Conservation (phyloP, 2,113 vertebrate genomes). For the Pollachius pollachius region DNA sequence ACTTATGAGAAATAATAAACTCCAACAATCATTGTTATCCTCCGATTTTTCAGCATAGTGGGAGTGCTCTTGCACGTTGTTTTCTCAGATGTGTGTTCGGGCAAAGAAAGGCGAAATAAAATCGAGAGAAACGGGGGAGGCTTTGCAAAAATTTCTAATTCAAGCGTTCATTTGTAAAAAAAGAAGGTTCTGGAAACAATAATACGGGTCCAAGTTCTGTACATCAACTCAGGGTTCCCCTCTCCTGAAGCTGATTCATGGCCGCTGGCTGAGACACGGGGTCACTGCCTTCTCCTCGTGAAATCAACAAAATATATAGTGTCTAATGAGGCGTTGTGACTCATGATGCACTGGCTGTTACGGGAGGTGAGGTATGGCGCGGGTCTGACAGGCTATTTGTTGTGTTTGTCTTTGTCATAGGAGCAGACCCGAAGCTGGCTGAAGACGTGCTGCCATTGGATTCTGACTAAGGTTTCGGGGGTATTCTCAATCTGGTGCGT, state of each 20-base stretch:
- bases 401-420: slow-evolving; percentile 15
- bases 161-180: slow-evolving; percentile 75
- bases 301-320: slow-evolving; percentile 66
- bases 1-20: slow-evolving; percentile 65
- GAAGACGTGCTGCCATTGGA: slow-evolving; percentile 26
- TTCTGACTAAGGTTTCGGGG: background rate
- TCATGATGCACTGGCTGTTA: slow-evolving; percentile 54
- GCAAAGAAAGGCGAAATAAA: slow-evolving; percentile 5
- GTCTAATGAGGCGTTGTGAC: slow-evolving; percentile 62
- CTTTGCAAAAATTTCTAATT: slow-evolving; percentile 71
- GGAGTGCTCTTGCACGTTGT: slow-evolving; percentile 58
- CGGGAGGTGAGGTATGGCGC: slow-evolving; percentile 53
- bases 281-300: slow-evolving; percentile 58
- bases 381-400: slow-evolving; percentile 41
- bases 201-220: slow-evolving; percentile 58
- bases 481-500: no score
- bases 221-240: slow-evolving; percentile 56
- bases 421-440: slow-evolving; percentile 18
- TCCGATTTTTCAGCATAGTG: slow-evolving; percentile 42
- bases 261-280: slow-evolving; percentile 51
- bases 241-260: slow-evolving; percentile 52
- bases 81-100: slow-evolving; percentile 49
- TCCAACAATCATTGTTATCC: slow-evolving; percentile 47
- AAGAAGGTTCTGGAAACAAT: slow-evolving; percentile 71
- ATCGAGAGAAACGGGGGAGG: slow-evolving; percentile 39